These are phyloP conservation scores for Cavia aperea DNA, from an alignment of 2,113 vertebrate genomes.

Conservation along the genomic window DNA sequence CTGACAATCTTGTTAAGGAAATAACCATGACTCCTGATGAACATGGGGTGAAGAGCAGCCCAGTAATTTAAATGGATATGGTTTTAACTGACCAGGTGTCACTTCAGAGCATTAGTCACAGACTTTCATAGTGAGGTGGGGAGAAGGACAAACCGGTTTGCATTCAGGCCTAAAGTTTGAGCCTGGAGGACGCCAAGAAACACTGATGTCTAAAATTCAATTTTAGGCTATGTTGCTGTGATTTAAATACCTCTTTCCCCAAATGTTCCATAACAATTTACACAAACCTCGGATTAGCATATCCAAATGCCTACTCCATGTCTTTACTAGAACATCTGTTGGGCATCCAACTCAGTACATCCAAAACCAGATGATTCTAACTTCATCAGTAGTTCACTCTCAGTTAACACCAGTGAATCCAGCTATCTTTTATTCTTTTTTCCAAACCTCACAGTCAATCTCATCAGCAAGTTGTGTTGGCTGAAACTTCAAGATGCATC, in stretches of 20 bases:
- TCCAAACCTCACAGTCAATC: neutral
- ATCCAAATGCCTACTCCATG: neutral
- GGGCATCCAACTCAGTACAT: neutral
- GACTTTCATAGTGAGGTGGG: neutral
- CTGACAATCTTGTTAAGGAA: neutral
- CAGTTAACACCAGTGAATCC: neutral
- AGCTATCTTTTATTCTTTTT: neutral
- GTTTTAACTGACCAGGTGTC: neutral
- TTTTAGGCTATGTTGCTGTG: neutral
- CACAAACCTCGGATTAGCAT: neutral
- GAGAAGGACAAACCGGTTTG: neutral
- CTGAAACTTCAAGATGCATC: neutral
- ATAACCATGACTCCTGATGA: neutral
- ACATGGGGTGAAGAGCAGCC: neutral
- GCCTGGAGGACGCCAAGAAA: neutral
- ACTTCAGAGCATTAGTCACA: neutral
- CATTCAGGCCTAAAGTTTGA: neutral
- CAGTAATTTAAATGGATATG: neutral
- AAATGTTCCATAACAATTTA: neutral
- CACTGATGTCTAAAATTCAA: neutral
- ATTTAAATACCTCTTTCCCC: neutral
- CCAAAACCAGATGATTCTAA: neutral
- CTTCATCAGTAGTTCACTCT: neutral
- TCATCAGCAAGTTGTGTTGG: neutral
- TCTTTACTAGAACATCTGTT: neutral